Conservation (phyloP, 2,797 vertebrate species). For the Emydoidea blandingii region DNA sequence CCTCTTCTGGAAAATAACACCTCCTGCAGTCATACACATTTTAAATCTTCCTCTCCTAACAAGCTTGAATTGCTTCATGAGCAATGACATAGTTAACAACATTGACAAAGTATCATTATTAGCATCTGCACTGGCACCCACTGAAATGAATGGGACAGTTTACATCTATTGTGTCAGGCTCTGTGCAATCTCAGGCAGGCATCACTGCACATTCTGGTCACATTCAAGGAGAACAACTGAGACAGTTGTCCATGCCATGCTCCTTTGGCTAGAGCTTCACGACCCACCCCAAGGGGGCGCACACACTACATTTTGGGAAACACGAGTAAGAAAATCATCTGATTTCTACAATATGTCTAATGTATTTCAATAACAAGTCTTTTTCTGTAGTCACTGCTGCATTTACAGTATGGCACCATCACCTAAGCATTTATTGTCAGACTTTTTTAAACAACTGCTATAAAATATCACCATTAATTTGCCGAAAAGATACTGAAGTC, state of each 20-base stretch:
- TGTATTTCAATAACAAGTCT: slow-evolving; percentile 29
- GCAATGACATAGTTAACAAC: background rate
- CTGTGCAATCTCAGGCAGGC: background rate
- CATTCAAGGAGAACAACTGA: background rate
- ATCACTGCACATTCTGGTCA: background rate
- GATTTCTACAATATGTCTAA: background rate
- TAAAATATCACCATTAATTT: slow-evolving; percentile 24
- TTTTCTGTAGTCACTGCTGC: background rate
- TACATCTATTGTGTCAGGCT: background rate
- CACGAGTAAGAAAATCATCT: background rate
- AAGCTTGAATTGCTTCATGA: background rate
- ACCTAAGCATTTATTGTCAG: slow-evolving; percentile 18
- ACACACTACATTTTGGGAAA: background rate
- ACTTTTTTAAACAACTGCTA: background rate
- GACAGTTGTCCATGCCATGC: background rate
- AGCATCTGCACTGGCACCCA: background rate
- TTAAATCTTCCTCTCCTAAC: background rate
- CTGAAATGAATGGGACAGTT: background rate
- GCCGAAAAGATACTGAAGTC: slow-evolving; percentile 38
- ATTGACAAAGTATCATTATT: background rate
- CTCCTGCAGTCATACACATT: background rate
- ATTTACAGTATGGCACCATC: background rate
- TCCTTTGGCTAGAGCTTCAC: slow-evolving; percentile 25
- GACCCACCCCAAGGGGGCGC: background rate
- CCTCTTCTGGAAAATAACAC: background rate